Percentiles rank a stretch among this genome's conserved stretches.
These are phyloP conservation scores for Drosophila infuscata DNA, from an alignment of 2,888 invertebrate genomes.

Conservation along the genomic window DNA sequence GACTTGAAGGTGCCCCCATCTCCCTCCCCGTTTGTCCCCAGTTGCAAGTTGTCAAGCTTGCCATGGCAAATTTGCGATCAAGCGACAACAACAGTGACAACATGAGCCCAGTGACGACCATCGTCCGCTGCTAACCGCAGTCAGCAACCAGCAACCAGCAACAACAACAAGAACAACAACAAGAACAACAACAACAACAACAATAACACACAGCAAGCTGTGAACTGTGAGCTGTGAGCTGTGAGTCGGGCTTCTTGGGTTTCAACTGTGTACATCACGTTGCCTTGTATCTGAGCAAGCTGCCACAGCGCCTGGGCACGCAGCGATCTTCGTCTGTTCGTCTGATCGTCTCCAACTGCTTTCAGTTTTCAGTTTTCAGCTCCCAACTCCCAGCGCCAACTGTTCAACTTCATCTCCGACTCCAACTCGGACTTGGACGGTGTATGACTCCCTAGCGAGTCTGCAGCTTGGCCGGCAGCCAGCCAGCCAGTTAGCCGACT, in stretches of 20 bases:
- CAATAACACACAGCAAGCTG: conserved; percentile 40
- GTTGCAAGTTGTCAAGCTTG: conserved; percentile 77
- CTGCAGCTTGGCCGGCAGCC: conserved; percentile 11
- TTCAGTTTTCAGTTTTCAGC: not conserved
- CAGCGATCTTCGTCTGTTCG: conserved; percentile 35
- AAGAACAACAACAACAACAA: conserved; percentile 10
- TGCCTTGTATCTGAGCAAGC: conserved; percentile 62
- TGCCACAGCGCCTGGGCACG: conserved; percentile 40
- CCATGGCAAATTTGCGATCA: conserved; percentile 79
- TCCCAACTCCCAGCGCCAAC: conserved; percentile 3
- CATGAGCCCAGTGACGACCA: conserved; percentile 72
- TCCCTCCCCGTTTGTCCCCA: not conserved
- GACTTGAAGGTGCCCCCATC: conserved; percentile 26
- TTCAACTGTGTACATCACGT: conserved; percentile 76
- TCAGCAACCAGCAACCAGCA: conserved; percentile 47
- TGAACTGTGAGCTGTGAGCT: conserved; percentile 62
- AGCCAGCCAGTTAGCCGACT: conserved; percentile 28
- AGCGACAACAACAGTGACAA: conserved; percentile 79
- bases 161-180: conserved; percentile 75
- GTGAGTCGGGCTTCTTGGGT: conserved; percentile 66
- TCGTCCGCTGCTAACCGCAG: conserved; percentile 19
- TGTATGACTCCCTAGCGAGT: conserved; percentile 48
- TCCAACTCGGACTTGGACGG: not conserved
- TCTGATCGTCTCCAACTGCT: not conserved
- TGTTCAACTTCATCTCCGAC: conserved; percentile 15